Percentiles rank a stretch among this genome's conserved stretches.
phyloP scores from a whole-genome alignment of 2,797 vertebrate genomes.

The Fistularia tabacaria region DNA sequence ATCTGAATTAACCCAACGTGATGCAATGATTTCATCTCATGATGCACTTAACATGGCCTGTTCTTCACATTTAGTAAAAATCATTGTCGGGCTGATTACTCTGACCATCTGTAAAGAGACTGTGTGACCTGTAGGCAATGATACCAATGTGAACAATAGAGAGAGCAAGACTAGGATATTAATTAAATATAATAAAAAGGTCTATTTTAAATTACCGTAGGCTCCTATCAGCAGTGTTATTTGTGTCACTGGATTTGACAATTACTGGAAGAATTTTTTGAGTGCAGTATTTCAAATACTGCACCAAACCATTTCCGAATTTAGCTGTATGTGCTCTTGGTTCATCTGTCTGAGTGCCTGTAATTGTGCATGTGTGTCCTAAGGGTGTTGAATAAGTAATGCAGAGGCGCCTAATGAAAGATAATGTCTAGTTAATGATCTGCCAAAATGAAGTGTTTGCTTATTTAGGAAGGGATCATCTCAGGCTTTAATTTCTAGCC shows the following conservation, averaged over 20 bases:
- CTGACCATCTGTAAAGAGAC: conserved; percentile 48
- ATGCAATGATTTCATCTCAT: conserved; percentile 35
- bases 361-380: conserved; percentile 47
- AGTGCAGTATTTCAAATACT: conserved; percentile 16
- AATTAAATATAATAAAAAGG: conserved; percentile 12
- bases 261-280: not conserved
- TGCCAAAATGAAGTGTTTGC: conserved; percentile 74
- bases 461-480: conserved; percentile 64
- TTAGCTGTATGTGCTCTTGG: conserved; percentile 9
- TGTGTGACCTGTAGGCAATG: conserved; percentile 21
- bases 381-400: conserved; percentile 66
- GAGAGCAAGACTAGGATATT: conserved; percentile 18
- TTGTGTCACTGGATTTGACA: no score
- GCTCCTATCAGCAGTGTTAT: not conserved
- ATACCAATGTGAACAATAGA: conserved; percentile 28
- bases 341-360: conserved; percentile 17
- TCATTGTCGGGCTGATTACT: conserved; percentile 51
- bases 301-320: conserved; percentile 12
- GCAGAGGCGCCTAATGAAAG: conserved; percentile 68
- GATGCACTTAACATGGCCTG: conserved; percentile 30
- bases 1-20: conserved; percentile 21
- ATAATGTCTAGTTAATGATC: conserved; percentile 75
- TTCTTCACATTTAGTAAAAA: conserved; percentile 30
- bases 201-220: conserved; percentile 1
- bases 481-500: conserved; percentile 62